phyloP scores from a whole-genome alignment of 2,797 vertebrate genomes.

The Lagocephalus sceleratus region DNA sequence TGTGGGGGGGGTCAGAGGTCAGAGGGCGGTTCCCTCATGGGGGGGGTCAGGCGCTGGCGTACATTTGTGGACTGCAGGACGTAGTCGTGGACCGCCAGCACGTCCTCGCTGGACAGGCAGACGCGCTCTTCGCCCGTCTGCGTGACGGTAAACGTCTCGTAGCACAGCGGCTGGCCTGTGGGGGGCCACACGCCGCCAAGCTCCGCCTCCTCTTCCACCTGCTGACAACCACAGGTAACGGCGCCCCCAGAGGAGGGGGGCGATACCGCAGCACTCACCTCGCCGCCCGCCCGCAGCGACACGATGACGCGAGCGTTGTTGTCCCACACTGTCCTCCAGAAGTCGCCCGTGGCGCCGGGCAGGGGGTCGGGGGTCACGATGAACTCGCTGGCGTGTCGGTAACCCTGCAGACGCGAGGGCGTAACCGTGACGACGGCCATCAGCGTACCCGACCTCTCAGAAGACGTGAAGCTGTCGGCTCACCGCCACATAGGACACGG shows the following conservation, averaged over 20 bases:
- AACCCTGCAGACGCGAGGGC: conserved; percentile 78
- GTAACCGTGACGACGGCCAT: no score
- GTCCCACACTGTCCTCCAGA: conserved; percentile 99
- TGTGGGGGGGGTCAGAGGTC: conserved; percentile 48
- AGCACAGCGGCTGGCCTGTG: conserved; percentile 87
- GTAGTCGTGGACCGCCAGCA: conserved; percentile 88
- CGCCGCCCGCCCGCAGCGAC: conserved; percentile 77
- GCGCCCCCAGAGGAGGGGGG: neutral
- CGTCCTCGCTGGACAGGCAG: conserved; percentile 90
- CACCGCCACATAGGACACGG: conserved; percentile 93
- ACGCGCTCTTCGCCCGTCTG: conserved; percentile 83
- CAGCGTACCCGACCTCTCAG: no score
- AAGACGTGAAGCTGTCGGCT: no score
- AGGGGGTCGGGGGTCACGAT: conserved; percentile 94
- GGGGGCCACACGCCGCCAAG: conserved; percentile 83
- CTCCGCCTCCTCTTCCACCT: conserved; percentile 78
- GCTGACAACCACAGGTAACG: conserved; percentile 57
- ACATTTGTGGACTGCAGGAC: conserved; percentile 92
- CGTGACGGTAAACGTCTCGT: conserved; percentile 86
- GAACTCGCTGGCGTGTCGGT: conserved; percentile 88
- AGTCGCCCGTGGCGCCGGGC: conserved; percentile 87
- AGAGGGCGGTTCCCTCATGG: no score
- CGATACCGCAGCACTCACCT: conserved; percentile 28
- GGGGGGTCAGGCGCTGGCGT: neutral
- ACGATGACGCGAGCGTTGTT: conserved; percentile 88